phyloP scores from a whole-genome alignment of 2,113 vertebrate species.

The Limanda limanda region DNA sequence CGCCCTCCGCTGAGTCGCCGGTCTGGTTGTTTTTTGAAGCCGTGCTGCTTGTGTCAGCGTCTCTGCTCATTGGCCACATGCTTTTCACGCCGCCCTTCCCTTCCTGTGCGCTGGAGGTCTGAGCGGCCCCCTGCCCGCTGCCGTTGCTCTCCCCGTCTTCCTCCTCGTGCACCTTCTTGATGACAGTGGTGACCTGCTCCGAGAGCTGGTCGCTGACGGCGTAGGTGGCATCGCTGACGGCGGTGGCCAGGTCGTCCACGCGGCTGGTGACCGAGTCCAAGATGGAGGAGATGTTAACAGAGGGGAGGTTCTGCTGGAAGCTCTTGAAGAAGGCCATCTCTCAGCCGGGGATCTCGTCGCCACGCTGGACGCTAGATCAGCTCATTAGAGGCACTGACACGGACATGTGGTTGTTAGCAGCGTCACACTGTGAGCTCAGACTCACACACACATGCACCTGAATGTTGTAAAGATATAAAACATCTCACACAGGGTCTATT shows the following conservation, averaged over 20 bases:
- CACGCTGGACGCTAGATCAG: slow-evolving; percentile 52
- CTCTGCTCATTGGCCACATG: slow-evolving; percentile 56
- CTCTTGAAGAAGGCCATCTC: slow-evolving; percentile 94
- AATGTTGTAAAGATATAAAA: too few species aligned
- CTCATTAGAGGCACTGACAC: slow-evolving; percentile 66
- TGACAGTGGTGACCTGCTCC: slow-evolving; percentile 90
- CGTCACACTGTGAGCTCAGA: not conserved
- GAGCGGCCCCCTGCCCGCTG: slow-evolving; percentile 39
- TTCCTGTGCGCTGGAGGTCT: slow-evolving; percentile 29
- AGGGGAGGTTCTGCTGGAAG: slow-evolving; percentile 91
- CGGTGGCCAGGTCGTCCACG: slow-evolving; percentile 88
- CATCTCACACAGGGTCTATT: too few species aligned
- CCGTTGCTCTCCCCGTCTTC: slow-evolving; percentile 62
- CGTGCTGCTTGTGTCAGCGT: slow-evolving; percentile 33
- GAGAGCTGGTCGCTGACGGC: slow-evolving; percentile 90
- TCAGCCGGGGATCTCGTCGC: slow-evolving; percentile 31
- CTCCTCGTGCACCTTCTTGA: slow-evolving; percentile 84
- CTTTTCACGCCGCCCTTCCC: slow-evolving; percentile 48
- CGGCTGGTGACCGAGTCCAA: slow-evolving; percentile 89
- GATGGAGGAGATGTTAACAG: slow-evolving; percentile 89
- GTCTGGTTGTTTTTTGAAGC: slow-evolving; percentile 36
- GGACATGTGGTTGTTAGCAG: slow-evolving; percentile 64
- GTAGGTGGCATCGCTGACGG: slow-evolving; percentile 88
- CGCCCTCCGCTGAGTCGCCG: slow-evolving; percentile 22
- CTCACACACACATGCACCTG: not conserved